phyloP scores from a whole-genome alignment of 2,113 vertebrate species.

The Mustela nigripes region DNA sequence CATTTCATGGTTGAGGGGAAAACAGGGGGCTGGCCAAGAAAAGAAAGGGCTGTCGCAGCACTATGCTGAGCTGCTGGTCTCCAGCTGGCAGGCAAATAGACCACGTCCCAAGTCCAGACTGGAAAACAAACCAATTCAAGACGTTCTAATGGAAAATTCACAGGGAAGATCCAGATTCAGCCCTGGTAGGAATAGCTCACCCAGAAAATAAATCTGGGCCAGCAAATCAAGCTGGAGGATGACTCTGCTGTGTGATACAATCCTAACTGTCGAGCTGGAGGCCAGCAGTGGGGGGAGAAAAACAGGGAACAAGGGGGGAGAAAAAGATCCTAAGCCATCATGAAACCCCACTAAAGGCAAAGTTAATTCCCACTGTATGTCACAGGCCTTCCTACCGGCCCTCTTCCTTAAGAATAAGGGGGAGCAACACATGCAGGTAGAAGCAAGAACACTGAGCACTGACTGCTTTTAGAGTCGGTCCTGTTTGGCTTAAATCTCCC shows the following conservation, averaged over 20 bases:
- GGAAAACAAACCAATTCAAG: constrained; percentile 82
- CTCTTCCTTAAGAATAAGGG: background rate
- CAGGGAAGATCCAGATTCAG: constrained; percentile 70
- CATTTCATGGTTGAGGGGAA: constrained; percentile 64
- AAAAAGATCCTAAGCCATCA: background rate
- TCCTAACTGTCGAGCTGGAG: accelerated
- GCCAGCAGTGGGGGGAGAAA: background rate
- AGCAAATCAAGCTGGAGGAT: background rate
- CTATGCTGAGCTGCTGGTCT: background rate
- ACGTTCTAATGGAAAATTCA: constrained; percentile 84
- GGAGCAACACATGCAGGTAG: background rate
- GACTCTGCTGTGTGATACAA: background rate
- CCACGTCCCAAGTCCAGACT: constrained; percentile 82
- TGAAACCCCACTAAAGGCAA: background rate
- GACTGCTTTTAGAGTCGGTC: background rate
- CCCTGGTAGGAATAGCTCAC: constrained; percentile 30
- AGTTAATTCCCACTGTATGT: background rate
- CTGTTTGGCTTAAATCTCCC: background rate
- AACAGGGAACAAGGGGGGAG: background rate
- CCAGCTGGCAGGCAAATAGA: constrained; percentile 84
- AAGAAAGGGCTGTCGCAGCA: constrained; percentile 73
- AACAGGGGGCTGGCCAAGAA: background rate
- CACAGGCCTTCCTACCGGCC: background rate
- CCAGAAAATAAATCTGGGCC: constrained; percentile 51
- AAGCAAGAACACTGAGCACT: background rate